Base-by-base conservation (phyloP, 2,888 invertebrate genomes). In the Oligia fasciuncula region DNA sequence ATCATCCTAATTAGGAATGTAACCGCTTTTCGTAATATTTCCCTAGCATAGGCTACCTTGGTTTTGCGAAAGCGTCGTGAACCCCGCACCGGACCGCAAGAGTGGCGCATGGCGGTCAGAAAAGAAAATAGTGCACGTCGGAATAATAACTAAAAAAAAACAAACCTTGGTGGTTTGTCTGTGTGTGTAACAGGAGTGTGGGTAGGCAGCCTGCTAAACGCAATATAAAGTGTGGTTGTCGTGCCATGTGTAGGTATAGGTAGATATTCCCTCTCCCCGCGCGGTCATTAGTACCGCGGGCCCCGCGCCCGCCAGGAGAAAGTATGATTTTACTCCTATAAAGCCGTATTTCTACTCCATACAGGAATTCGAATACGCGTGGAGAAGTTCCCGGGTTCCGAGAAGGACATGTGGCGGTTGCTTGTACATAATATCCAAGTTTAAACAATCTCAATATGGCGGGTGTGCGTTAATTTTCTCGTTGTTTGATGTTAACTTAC, bases 321-420 rank as follows among this genome's bases (percentile, higher is more conserved):
- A 97, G 96, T 97, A 96, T 96, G 97, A 97, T 96, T 97, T 96
- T 96, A 96, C 96, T 96, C 96, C 96, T 95, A 96, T 96, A 97
- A 97, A 96, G 96, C 96, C 95, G 96, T 96, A 97, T 96, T 97
- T 96, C 97, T 96, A 96, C 96, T 96, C 95, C 96, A 96, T 96
- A 96, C 96, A 96, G 96, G 96, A 96, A 97, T 97, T 96, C 95
- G 95, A 96, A 95, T 95, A 95, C 94, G 95, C 95, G 94, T 89
- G 90, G 92, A 92, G 93, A 95, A 96, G 95, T 95, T 95, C 94
- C 93, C 94, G 94, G 94, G 94, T 93, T 94, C 94, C 93, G 93
- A 93, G 94, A 95, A 95, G 96, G 96, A 96, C 96, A 96, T 95
- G 96, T 95, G 95, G 89, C 90, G 92, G 93, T 92, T 92, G 93